Percentiles rank a stretch among this genome's conserved stretches.
Evolutionary conservation across 2,888 invertebrate species (phyloP).

Genomic region (Neocrepidodera transversa): DNA sequence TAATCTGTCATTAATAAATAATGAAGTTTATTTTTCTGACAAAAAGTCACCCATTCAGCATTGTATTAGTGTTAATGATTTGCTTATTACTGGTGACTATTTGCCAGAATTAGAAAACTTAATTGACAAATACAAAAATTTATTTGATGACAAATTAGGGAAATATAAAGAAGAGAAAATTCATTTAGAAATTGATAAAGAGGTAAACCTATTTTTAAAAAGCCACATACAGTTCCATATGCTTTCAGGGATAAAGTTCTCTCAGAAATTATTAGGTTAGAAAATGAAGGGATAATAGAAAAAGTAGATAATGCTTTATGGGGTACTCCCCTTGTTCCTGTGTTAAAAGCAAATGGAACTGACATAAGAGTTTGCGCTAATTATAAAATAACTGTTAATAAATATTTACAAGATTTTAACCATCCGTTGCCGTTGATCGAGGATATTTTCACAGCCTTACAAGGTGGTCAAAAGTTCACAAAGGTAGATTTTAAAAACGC

Average conservation of each 20-base stretch:
- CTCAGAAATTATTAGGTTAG: slow-evolving; percentile 24
- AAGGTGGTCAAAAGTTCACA: slow-evolving; percentile 7
- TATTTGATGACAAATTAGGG: not conserved
- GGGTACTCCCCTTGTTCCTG: slow-evolving; percentile 27
- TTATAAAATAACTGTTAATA: too few relatives aligned
- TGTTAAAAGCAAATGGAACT: slow-evolving; percentile 27
- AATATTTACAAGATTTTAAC: slow-evolving; percentile 30
- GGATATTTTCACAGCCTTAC: too few relatives aligned
- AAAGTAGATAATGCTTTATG: slow-evolving; percentile 20
- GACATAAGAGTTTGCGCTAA: slow-evolving; percentile 36
- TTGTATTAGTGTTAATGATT: not conserved
- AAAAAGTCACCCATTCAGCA: not conserved
- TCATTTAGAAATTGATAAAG: not conserved
- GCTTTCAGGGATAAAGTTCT: slow-evolving; percentile 19
- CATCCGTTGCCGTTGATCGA: slow-evolving; percentile 17
- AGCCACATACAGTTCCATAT: too few relatives aligned
- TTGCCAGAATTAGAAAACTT: not conserved
- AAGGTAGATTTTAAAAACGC: slow-evolving; percentile 20
- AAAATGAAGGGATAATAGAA: slow-evolving; percentile 22
- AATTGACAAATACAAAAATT: not conserved
- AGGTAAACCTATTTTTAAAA: slow-evolving; percentile 5
- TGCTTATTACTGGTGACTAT: not conserved
- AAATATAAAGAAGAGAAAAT: slow-evolving; percentile 1
- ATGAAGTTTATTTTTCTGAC: not conserved
- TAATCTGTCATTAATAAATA: not conserved